phyloP scores from a whole-genome alignment of 1,140 invertebrate genomes.

The Teleopsis dalmanni region DNA sequence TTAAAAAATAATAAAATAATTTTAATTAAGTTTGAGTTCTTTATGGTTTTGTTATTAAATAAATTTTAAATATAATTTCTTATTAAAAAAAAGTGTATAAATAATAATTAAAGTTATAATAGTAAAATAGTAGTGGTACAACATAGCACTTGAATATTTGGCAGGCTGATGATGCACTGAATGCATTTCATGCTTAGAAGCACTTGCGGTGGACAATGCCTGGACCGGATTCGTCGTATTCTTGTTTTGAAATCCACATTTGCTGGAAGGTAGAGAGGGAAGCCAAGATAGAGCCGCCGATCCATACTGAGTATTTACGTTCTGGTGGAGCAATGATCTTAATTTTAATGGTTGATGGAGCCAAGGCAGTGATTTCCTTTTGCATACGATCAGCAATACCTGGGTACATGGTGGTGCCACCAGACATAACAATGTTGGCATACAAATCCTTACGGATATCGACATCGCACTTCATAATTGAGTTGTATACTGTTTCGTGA shows the following conservation, averaged over 20 bases:
- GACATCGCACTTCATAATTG: conserved; percentile 95
- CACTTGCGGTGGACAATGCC: conserved; percentile 93
- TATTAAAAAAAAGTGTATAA: too few relatives aligned
- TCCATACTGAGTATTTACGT: conserved; percentile 89
- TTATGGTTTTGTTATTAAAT: too few relatives aligned
- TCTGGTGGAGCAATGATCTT: conserved; percentile 92
- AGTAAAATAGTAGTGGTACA: neutral
- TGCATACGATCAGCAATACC: conserved; percentile 83
- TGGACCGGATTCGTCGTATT: conserved; percentile 91
- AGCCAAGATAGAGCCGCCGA: conserved; percentile 79
- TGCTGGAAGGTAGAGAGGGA: conserved; percentile 84
- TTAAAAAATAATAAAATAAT: too few relatives aligned
- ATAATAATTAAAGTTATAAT: conserved; percentile 12
- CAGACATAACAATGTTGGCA: conserved; percentile 91
- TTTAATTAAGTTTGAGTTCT: too few relatives aligned
- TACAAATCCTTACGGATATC: conserved; percentile 92
- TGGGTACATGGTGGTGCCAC: conserved; percentile 96
- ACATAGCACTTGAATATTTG: too few relatives aligned
- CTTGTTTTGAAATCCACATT: conserved; percentile 95
- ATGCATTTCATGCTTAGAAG: conserved; percentile 65
- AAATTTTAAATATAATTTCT: too few relatives aligned
- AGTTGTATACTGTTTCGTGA: conserved; percentile 93
- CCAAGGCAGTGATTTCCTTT: conserved; percentile 81
- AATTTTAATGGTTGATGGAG: conserved; percentile 87
- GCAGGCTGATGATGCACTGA: too few relatives aligned